These are phyloP conservation scores for Melitaea athalia DNA, from an alignment of 2,888 invertebrate genomes.

Conservation along the genomic window DNA sequence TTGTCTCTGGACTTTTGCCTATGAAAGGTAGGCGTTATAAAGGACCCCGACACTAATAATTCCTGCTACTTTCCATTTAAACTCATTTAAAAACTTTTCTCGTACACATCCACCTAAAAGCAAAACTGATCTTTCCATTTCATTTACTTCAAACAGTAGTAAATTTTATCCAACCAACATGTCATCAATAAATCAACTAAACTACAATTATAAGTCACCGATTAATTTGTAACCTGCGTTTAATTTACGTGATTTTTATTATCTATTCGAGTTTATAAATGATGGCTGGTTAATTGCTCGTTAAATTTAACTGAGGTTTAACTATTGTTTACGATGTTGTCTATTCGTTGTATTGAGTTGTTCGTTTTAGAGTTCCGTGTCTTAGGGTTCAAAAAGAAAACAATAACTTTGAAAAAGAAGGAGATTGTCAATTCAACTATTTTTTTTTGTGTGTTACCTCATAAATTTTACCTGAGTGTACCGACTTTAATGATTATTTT, in stretches of 20 bases:
- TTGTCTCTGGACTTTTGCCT: no score
- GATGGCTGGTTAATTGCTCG: conserved; percentile 32
- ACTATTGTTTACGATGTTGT: conserved; percentile 24
- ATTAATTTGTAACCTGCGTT: conserved; percentile 27
- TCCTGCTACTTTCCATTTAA: no score
- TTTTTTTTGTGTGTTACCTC: no score
- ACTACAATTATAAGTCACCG: neutral
- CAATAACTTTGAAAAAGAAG: no score
- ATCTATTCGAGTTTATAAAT: conserved; percentile 29
- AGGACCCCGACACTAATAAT: no score
- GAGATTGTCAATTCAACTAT: no score
- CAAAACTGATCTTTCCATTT: neutral
- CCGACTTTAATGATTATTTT: no score
- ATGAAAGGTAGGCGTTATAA: neutral
- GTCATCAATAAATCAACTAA: conserved; percentile 27
- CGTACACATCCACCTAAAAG: no score
- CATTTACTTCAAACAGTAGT: neutral
- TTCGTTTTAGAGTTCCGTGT: neutral
- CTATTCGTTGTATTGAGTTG: conserved; percentile 1
- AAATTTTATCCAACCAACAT: conserved; percentile 7
- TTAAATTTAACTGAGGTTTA: conserved; percentile 24
- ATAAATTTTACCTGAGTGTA: no score
- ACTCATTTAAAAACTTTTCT: no score
- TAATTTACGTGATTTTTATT: conserved; percentile 31
- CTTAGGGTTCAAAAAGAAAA: neutral